A percentile compares a stretch with the other conserved stretches of the same genome.
Conservation (phyloP, 2,113 vertebrate species). For the Rhinoderma darwinii region DNA sequence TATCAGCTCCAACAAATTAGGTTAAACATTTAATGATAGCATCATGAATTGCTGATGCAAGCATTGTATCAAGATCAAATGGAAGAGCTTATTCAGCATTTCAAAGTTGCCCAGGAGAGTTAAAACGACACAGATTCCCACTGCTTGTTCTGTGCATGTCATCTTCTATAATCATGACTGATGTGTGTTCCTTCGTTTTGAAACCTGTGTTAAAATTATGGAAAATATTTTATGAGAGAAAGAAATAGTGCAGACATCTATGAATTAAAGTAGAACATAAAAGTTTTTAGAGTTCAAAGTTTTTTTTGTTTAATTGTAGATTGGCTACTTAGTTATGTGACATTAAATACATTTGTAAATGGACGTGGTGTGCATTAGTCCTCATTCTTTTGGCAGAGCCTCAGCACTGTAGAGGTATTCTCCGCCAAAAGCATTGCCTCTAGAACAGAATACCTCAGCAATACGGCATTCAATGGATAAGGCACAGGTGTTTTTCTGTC, state of each 20-base stretch:
- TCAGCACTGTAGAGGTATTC: no score
- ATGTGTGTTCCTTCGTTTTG: constrained; percentile 61
- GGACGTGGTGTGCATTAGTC: not conserved
- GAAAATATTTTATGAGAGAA: constrained; percentile 4
- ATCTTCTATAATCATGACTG: constrained; percentile 63
- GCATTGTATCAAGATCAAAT: constrained; percentile 73
- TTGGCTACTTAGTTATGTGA: not conserved
- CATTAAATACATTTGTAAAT: not conserved
- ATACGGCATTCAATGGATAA: no score
- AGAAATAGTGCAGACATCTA: not conserved
- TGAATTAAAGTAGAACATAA: not conserved
- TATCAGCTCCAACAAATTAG: constrained; percentile 64
- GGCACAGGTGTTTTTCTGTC: no score
- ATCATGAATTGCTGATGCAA: constrained; percentile 70
- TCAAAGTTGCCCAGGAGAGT: constrained; percentile 68
- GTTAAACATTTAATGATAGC: constrained; percentile 27
- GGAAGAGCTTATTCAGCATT: constrained; percentile 73
- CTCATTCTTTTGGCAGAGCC: not conserved
- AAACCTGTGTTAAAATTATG: constrained; percentile 64
- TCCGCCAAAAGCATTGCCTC: no score
- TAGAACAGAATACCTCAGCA: no score
- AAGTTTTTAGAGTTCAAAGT: not conserved
- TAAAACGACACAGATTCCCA: constrained; percentile 61
- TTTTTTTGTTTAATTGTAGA: not conserved
- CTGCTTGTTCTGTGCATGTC: constrained; percentile 64